phyloP scores from a whole-genome alignment of 2,888 invertebrate genomes.

The Laothoe populi region DNA sequence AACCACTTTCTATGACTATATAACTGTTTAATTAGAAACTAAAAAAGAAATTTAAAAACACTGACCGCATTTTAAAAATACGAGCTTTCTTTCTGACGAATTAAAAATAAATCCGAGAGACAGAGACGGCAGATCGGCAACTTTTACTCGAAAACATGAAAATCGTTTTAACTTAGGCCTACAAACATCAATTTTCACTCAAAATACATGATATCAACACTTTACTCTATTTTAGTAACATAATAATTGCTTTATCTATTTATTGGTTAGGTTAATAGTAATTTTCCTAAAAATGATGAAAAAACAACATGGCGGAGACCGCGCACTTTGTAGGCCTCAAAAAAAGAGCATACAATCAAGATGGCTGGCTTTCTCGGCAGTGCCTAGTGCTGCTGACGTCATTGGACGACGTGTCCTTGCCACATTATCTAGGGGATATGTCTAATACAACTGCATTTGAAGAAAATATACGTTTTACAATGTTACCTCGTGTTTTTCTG shows the following conservation, averaged over 20 bases:
- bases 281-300: slow-evolving; percentile 30
- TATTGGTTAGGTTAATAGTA: slow-evolving; percentile 5
- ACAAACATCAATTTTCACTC: slow-evolving; percentile 9
- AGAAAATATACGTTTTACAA: slow-evolving; percentile 44
- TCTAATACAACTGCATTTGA: slow-evolving; percentile 45
- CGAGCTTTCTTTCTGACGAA: slow-evolving; percentile 21
- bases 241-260: slow-evolving; percentile 6
- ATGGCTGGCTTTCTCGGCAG: slow-evolving; percentile 83
- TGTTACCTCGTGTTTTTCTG: slow-evolving; percentile 26
- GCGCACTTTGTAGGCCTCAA: slow-evolving; percentile 80
- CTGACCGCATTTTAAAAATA: slow-evolving; percentile 20
- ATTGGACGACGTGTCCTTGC: slow-evolving; percentile 80
- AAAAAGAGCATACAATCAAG: slow-evolving; percentile 78
- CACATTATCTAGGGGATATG: slow-evolving; percentile 63
- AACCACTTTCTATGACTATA: neutral
- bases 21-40: neutral
- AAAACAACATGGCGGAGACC: slow-evolving; percentile 65
- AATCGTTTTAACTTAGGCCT: slow-evolving; percentile 20
- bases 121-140: slow-evolving; percentile 19
- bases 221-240: neutral
- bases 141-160: slow-evolving; percentile 21
- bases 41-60: slow-evolving; percentile 4
- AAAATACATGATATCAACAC: slow-evolving; percentile 7
- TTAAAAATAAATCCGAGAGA: slow-evolving; percentile 19
- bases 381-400: slow-evolving; percentile 81